A percentile compares a stretch with the other conserved stretches of the same genome.
These are phyloP conservation scores for Acleris laterana DNA, from an alignment of 2,888 invertebrate species.

Conservation along the genomic window DNA sequence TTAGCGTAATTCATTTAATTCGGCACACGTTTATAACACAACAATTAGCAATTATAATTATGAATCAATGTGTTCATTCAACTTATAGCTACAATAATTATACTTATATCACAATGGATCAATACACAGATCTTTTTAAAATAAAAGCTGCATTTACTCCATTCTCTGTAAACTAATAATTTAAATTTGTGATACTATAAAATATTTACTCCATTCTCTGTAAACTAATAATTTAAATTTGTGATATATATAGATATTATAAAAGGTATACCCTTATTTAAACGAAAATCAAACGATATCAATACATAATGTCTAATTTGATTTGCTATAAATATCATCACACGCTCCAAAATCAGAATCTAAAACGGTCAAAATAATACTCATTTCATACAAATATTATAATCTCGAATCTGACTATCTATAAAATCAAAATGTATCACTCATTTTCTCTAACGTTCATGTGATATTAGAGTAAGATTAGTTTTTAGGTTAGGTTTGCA, in stretches of 20 bases:
- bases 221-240: background rate
- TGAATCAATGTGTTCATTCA: constrained; percentile 9
- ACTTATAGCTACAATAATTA: constrained; percentile 19
- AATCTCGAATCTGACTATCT: no score
- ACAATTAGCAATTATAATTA: constrained; percentile 8
- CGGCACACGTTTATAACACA: constrained; percentile 21
- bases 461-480: no score
- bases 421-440: no score
- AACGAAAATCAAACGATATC: no score
- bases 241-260: background rate
- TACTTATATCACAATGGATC: constrained; percentile 26
- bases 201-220: background rate
- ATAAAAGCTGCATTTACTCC: background rate
- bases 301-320: no score
- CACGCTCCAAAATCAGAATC: no score
- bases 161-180: background rate
- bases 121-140: constrained; percentile 13
- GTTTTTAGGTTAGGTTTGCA: no score
- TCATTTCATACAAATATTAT: no score
- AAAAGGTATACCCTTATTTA: no score
- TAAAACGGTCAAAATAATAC: no score
- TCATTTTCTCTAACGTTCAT: no score
- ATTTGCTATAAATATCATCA: no score
- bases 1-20: background rate
- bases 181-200: background rate